A percentile compares a stretch with the other conserved stretches of the same genome.
These are phyloP conservation scores for Palloptera scutellata DNA, from an alignment of 2,888 invertebrate genomes.

Conservation along the genomic window DNA sequence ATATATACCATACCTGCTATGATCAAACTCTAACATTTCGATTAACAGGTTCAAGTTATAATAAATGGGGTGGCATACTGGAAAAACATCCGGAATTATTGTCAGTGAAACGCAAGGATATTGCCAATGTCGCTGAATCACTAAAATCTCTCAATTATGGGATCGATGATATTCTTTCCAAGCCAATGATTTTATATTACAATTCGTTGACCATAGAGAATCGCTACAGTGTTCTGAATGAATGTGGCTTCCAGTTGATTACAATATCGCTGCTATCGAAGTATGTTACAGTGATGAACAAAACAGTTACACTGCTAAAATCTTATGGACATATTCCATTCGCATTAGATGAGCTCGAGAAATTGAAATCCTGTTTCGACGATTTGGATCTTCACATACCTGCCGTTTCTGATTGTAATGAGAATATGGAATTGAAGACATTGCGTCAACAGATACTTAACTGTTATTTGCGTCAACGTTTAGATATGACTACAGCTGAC, in stretches of 20 bases:
- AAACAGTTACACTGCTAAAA: constrained; percentile 62
- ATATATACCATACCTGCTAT: background rate
- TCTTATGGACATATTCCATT: constrained; percentile 57
- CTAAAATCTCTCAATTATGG: constrained; percentile 62
- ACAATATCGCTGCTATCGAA: constrained; percentile 62
- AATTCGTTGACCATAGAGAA: constrained; percentile 69
- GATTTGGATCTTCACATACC: constrained; percentile 43
- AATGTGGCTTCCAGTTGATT: constrained; percentile 68
- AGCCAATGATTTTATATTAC: constrained; percentile 69
- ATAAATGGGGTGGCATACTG: constrained; percentile 49
- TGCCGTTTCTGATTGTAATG: constrained; percentile 38
- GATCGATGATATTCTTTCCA: constrained; percentile 66
- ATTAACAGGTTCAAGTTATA: constrained; percentile 48
- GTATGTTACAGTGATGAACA: constrained; percentile 57
- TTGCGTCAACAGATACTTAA: constrained; percentile 56
- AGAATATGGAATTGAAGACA: constrained; percentile 49
- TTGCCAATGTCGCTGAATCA: constrained; percentile 47
- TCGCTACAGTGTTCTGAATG: constrained; percentile 70
- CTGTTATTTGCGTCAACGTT: constrained; percentile 60
- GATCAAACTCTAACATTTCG: background rate
- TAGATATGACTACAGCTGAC: constrained; percentile 60
- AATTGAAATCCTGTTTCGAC: constrained; percentile 52
- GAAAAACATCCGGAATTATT: constrained; percentile 54
- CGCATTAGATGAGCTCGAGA: constrained; percentile 60
- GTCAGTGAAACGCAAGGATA: constrained; percentile 52